phyloP scores from a whole-genome alignment of 1,140 invertebrate genomes.

The Macrotrachela quadricornifera region DNA sequence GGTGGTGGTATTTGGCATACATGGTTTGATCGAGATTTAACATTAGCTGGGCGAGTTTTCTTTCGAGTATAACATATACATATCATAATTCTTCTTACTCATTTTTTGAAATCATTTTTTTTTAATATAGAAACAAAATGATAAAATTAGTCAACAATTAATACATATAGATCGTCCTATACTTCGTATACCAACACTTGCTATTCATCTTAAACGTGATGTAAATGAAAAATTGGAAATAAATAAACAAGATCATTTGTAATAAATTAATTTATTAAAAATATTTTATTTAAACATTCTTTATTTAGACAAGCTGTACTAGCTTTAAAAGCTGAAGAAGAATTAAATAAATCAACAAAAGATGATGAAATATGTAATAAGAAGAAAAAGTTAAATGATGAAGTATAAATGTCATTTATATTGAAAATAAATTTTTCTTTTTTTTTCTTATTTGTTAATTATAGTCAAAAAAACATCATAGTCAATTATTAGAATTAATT shows the following conservation, averaged over 20 bases:
- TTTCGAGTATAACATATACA: too few relatives aligned
- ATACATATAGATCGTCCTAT: conserved; percentile 30
- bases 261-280: too few relatives aligned
- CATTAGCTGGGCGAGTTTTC: conserved; percentile 31
- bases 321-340: too few relatives aligned
- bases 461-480: conserved; percentile 8
- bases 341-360: too few relatives aligned
- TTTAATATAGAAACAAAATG: neutral
- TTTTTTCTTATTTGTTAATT: too few relatives aligned
- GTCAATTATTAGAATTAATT: conserved; percentile 3
- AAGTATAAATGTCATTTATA: too few relatives aligned
- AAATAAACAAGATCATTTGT: conserved; percentile 34
- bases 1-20: conserved; percentile 37
- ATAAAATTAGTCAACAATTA: conserved; percentile 15
- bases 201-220: conserved; percentile 34
- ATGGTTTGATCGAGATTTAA: conserved; percentile 36
- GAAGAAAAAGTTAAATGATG: neutral
- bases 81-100: too few relatives aligned
- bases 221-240: conserved; percentile 30
- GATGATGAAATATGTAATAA: too few relatives aligned
- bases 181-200: conserved; percentile 32
- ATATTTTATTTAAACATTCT: too few relatives aligned
- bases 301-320: too few relatives aligned
- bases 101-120: neutral
- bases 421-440: too few relatives aligned